phyloP scores from a whole-genome alignment of 30 jellyfish, hydroid and myxozoan species.

The Aurelia sp. region DNA sequence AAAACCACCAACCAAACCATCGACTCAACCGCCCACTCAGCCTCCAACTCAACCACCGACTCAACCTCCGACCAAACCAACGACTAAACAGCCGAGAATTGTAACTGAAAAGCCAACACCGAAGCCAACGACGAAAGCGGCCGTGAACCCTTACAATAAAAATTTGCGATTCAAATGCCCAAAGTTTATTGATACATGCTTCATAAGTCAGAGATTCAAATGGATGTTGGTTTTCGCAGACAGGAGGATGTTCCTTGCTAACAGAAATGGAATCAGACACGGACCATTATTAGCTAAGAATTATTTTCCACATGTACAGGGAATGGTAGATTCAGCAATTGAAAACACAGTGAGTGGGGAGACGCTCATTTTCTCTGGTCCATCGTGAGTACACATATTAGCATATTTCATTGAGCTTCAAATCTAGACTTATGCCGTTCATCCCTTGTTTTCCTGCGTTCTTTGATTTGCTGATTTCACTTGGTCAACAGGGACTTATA shows the following conservation, averaged over 20 bases:
- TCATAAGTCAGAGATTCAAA: slow-evolving; percentile 23
- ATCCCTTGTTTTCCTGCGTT: too few relatives aligned
- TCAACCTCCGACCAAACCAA: slow-evolving; percentile 5
- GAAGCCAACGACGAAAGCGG: slow-evolving; percentile 6
- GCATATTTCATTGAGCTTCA: too few relatives aligned
- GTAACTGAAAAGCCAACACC: not conserved
- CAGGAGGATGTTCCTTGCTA: slow-evolving; percentile 56
- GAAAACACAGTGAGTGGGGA: slow-evolving; percentile 48
- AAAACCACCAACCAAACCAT: not conserved
- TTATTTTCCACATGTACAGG: slow-evolving; percentile 47
- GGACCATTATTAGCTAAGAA: slow-evolving; percentile 60
- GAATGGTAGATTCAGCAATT: slow-evolving; percentile 36
- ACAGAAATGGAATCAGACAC: slow-evolving; percentile 65
- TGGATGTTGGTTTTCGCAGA: slow-evolving; percentile 58
- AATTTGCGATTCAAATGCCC: slow-evolving; percentile 51
- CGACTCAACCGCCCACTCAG: not conserved
- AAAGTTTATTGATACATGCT: slow-evolving; percentile 32
- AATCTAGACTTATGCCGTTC: too few relatives aligned
- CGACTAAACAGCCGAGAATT: slow-evolving; percentile 1
- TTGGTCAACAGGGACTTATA: too few relatives aligned
- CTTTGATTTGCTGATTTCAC: too few relatives aligned
- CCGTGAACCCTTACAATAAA: slow-evolving; percentile 22
- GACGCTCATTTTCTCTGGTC: slow-evolving; percentile 48
- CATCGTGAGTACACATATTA: slow-evolving; percentile 19
- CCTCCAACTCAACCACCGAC: slow-evolving; percentile 3